Base-by-base conservation (phyloP, 2,797 vertebrate species). In the Acipenser ruthenus region DNA sequence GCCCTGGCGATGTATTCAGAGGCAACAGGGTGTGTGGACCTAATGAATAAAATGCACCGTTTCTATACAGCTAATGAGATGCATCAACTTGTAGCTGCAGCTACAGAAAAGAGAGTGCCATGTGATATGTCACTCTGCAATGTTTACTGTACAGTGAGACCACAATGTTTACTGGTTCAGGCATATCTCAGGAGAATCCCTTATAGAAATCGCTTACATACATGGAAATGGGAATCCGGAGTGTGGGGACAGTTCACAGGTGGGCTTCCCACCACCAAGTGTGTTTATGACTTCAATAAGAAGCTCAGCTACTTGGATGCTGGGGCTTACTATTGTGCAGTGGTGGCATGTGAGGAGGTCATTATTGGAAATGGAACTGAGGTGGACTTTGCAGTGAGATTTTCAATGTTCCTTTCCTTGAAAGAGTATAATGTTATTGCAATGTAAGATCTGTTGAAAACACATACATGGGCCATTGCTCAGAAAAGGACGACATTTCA, bases 291-390 rank as follows among this genome's bases (percentile, higher is more conserved):
- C 53, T 55, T 83, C 3, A 81, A 67, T 71, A 65, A 0, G 1
- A 75, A 71, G 53, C 48, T 83, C 63, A 72, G 64, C 55, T n/a
- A 50, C 1, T 4, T 67, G 59, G 74, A 78, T 13, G 47, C 71
- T 63, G 83, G 71, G 3, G 78, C 49, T 12, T 85, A 85, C 71
- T 78, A 77, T 71, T 88, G 84, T 53, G 74, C 72, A 52, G 65
- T 86, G 56, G 72, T 70, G 50, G 70, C 74, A 2, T 85, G 83
- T 64, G 79, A 78, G 51, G 65, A 81, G 12, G 74, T 83, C 0
- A 58, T 83, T 60, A 78, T 84, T 70, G 80, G 80, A 18, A 75
- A 64, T 6, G 74, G 72, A 48, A 75, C 65, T 37, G 47, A 64
- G 62, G 50, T 80, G 13, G 18, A 73, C 1, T 6, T 75, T 60